These are phyloP conservation scores for Rutilus rutilus DNA, from an alignment of 2,113 vertebrate genomes.

Conservation along the genomic window DNA sequence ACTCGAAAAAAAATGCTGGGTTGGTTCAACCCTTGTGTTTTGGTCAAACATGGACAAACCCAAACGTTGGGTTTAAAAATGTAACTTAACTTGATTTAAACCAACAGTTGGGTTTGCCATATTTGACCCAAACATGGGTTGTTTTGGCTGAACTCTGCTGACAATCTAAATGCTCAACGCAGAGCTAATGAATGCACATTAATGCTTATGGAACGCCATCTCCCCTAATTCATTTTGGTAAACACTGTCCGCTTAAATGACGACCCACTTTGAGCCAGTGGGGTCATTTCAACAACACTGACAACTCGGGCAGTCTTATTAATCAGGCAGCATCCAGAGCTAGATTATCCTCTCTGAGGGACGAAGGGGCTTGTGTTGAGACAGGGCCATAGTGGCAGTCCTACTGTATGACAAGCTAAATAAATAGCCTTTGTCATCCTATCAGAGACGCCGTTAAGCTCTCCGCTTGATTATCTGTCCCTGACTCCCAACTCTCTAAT, in stretches of 20 bases:
- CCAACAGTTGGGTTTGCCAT: too few species aligned
- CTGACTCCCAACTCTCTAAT: slow-evolving; percentile 72
- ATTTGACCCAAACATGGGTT: too few species aligned
- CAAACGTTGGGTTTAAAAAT: too few species aligned
- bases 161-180: slow-evolving; percentile 28
- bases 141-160: background rate
- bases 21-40: too few species aligned
- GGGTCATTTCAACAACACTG: background rate
- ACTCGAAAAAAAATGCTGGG: too few species aligned
- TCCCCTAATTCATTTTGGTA: slow-evolving; percentile 47
- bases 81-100: too few species aligned
- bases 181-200: slow-evolving; percentile 38
- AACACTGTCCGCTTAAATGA: slow-evolving; percentile 47
- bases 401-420: slow-evolving; percentile 28
- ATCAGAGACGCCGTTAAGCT: slow-evolving; percentile 33
- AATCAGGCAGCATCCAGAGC: slow-evolving; percentile 48
- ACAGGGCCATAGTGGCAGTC: slow-evolving; percentile 3
- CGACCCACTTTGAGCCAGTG: slow-evolving; percentile 41
- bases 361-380: slow-evolving; percentile 28
- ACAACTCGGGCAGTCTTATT: slow-evolving; percentile 44
- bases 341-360: slow-evolving; percentile 51
- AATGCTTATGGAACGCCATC: slow-evolving; percentile 38
- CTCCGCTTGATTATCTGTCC: slow-evolving; percentile 62
- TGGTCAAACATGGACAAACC: too few species aligned
- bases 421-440: slow-evolving; percentile 36